A percentile compares a stretch with the other conserved stretches of the same genome.
phyloP scores from a whole-genome alignment of 2,113 vertebrate species.

The Dendropsophus ebraccatus region DNA sequence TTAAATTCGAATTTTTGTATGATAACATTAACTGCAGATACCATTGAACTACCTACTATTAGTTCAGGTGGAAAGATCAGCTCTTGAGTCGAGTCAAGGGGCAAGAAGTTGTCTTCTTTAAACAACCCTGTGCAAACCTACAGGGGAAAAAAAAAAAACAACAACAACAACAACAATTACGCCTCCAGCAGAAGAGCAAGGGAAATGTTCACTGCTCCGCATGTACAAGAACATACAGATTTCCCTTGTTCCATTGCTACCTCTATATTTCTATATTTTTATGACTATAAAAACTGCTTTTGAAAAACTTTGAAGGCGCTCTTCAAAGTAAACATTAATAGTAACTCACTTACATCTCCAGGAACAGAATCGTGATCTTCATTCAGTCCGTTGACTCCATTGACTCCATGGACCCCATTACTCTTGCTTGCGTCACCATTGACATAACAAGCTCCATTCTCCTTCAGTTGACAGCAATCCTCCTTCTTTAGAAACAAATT shows the following conservation, averaged over 20 bases:
- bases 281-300: too few relatives aligned
- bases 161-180: background rate
- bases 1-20: background rate
- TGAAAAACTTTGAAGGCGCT: too few relatives aligned
- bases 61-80: conserved; percentile 87
- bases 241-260: background rate
- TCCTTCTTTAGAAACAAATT: conserved; percentile 33
- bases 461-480: conserved; percentile 24
- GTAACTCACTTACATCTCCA: conserved; percentile 13
- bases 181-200: background rate
- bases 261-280: too few relatives aligned
- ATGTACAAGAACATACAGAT: background rate
- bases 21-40: background rate
- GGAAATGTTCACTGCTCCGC: too few relatives aligned
- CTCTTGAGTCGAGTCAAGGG: conserved; percentile 80
- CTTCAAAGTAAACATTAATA: too few relatives aligned
- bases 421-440: conserved; percentile 39
- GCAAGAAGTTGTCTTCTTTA: conserved; percentile 71
- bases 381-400: conserved; percentile 19
- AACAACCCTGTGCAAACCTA: conserved; percentile 72
- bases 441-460: conserved; percentile 31
- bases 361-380: conserved; percentile 8
- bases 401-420: conserved; percentile 13
- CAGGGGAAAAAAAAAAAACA: conserved; percentile 33
- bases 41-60: conserved; percentile 68